Percentiles rank a stretch among this genome's conserved stretches.
Conservation (phyloP, 35 echinoderm and acorn worm genomes). For the Heliocidaris tuberculata region DNA sequence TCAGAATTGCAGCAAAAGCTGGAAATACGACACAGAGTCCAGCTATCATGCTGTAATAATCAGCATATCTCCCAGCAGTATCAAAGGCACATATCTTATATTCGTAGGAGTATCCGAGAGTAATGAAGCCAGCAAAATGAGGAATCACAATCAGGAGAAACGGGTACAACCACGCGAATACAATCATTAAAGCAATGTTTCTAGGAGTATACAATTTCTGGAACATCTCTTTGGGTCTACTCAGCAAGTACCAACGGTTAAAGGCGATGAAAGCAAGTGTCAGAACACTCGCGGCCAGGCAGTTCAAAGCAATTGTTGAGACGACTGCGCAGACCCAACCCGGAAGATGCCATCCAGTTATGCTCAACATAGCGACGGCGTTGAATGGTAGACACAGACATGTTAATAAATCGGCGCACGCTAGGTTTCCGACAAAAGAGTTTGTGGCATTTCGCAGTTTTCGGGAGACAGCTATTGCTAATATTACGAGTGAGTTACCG, state of each 20-base stretch:
- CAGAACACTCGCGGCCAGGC: background rate
- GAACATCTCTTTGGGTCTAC: background rate
- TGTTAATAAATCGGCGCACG: conserved; percentile 44
- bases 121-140: background rate
- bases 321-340: background rate
- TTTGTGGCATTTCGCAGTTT: conserved; percentile 63
- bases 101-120: background rate
- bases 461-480: conserved; percentile 44
- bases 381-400: conserved; percentile 41
- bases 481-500: conserved; percentile 41
- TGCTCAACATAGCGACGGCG: conserved; percentile 41
- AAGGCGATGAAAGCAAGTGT: background rate
- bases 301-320: background rate
- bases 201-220: background rate
- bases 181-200: background rate
- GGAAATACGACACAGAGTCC: background rate
- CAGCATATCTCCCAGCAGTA: background rate
- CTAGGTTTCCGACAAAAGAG: conserved; percentile 58
- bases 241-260: background rate
- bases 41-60: background rate
- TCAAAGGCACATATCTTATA: background rate
- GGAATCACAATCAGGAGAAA: background rate
- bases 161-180: background rate
- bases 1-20: background rate
- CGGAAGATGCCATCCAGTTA: conserved; percentile 4